These are phyloP conservation scores for Stigmatopora nigra DNA, from an alignment of 2,113 vertebrate genomes.

Conservation along the genomic window DNA sequence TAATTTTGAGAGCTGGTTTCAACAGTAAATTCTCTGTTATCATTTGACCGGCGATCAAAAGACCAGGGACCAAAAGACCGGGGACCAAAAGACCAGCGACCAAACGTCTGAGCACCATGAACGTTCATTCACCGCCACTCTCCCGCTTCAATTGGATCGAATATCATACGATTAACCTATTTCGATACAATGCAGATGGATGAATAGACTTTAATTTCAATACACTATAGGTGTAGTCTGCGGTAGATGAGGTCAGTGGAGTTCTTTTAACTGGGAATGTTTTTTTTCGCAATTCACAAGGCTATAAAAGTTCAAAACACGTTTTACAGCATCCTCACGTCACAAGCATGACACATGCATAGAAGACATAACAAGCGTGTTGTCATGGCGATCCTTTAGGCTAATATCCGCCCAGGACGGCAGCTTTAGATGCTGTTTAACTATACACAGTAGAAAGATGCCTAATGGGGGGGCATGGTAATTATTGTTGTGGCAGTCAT, in stretches of 20 bases:
- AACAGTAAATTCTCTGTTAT: too few species aligned
- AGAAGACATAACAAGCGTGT: slow-evolving; percentile 11
- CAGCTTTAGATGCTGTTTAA: slow-evolving; percentile 20
- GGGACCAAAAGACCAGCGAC: too few species aligned
- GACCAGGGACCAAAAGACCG: too few species aligned
- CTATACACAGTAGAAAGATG: slow-evolving; percentile 26
- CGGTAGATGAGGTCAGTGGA: neutral
- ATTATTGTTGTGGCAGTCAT: slow-evolving; percentile 55
- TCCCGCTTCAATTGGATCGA: too few species aligned
- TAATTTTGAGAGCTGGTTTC: too few species aligned
- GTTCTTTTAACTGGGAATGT: neutral
- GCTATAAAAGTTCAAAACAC: slow-evolving; percentile 14
- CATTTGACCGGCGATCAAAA: too few species aligned
- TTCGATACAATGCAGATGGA: too few species aligned
- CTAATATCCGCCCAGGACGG: slow-evolving; percentile 28
- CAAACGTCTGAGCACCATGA: too few species aligned
- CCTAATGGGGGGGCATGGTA: slow-evolving; percentile 43
- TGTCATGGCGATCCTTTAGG: slow-evolving; percentile 35
- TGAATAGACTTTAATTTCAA: too few species aligned
- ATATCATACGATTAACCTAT: too few species aligned
- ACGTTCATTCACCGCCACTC: too few species aligned
- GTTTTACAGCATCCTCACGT: slow-evolving; percentile 26
- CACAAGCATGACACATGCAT: slow-evolving; percentile 14
- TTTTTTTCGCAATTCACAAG: neutral
- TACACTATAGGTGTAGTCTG: neutral